A percentile compares a stretch with the other conserved stretches of the same genome.
Evolutionary conservation across 1,140 invertebrate genomes (phyloP).

Genomic region (Ceratoteleas bidentatus): DNA sequence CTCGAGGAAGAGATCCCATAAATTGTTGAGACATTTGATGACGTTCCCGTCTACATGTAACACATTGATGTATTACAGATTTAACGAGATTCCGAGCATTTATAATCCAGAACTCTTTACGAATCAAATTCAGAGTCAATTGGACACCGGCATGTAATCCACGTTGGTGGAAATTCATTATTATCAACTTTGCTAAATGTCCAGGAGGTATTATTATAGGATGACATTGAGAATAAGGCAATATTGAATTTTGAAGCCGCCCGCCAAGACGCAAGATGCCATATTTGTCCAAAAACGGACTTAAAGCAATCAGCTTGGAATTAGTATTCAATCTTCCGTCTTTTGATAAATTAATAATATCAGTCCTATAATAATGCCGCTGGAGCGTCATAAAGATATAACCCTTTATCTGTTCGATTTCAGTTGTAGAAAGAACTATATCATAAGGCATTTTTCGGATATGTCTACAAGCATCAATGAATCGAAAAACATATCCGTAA

Average conservation of each 20-base stretch:
- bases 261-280: background rate
- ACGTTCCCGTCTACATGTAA: background rate
- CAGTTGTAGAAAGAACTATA: no score
- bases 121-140: background rate
- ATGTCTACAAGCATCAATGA: no score
- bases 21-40: no score
- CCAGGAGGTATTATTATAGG: no score
- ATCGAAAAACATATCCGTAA: no score
- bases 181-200: no score
- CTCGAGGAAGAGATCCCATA: no score
- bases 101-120: slow-evolving; percentile 1
- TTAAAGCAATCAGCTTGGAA: background rate
- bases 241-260: background rate
- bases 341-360: no score
- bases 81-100: background rate
- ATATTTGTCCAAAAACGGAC: background rate
- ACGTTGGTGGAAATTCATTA: background rate
- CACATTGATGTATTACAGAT: background rate
- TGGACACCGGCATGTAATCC: background rate
- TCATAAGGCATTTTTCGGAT: no score
- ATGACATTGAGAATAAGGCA: background rate
- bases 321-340: background rate
- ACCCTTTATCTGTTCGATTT: no score
- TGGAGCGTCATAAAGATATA: no score
- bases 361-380: background rate